These are phyloP conservation scores for Chrysaora quinquecirrha DNA, from an alignment of 30 jellyfish, hydroid and myxozoan genomes.

Conservation along the genomic window DNA sequence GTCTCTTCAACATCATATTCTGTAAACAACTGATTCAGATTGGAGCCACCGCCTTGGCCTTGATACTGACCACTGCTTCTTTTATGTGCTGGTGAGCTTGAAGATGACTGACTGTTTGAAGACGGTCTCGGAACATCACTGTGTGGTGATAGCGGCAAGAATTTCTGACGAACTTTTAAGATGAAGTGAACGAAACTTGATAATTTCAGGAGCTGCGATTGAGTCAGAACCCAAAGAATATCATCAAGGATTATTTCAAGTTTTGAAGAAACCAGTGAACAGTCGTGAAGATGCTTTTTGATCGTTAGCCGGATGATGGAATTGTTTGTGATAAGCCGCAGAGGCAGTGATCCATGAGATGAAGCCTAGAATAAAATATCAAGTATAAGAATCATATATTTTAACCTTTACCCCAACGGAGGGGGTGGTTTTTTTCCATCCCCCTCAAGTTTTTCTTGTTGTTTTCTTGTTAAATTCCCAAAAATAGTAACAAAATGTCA, in stretches of 20 bases:
- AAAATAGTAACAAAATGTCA: too few relatives aligned
- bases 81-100: conserved; percentile 5
- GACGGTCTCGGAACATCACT: conserved; percentile 30
- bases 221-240: conserved; percentile 91
- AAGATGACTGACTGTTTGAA: conserved; percentile 34
- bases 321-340: conserved; percentile 93
- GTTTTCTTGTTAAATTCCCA: too few relatives aligned
- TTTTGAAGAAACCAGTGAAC: conserved; percentile 91
- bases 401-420: too few relatives aligned
- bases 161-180: conserved; percentile 74
- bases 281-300: conserved; percentile 79
- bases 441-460: too few relatives aligned
- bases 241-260: conserved; percentile 86
- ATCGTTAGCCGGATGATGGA: conserved; percentile 84
- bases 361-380: too few relatives aligned
- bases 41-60: conserved; percentile 49
- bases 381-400: too few relatives aligned
- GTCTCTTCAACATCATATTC: conserved; percentile 88
- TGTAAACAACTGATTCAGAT: conserved; percentile 66
- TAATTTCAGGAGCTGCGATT: conserved; percentile 85
- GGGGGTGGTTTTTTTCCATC: too few relatives aligned
- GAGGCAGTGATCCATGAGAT: conserved; percentile 81
- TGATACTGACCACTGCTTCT: conserved; percentile 29
- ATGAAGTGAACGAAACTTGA: conserved; percentile 90
- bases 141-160: conserved; percentile 83